phyloP scores from a whole-genome alignment of 37 sponge, comb jelly and placozoan species.

The Tethya wilhelma region DNA sequence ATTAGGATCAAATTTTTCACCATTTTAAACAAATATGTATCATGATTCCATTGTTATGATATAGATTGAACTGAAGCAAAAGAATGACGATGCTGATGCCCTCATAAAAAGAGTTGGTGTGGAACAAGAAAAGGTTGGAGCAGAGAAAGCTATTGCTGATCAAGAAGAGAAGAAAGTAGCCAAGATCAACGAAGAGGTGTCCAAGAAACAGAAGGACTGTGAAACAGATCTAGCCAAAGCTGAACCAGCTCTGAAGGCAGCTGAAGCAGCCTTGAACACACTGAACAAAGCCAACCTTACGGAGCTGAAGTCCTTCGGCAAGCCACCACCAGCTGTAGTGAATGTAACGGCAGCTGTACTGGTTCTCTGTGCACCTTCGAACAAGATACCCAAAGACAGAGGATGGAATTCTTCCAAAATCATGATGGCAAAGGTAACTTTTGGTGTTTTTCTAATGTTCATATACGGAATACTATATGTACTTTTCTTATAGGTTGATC shows the following conservation, averaged over 20 bases:
- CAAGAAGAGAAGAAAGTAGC: slow-evolving; percentile 98
- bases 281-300: slow-evolving; percentile 97
- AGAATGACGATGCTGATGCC: slow-evolving; percentile 98
- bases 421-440: slow-evolving; percentile 90
- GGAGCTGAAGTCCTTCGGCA: slow-evolving; percentile 97
- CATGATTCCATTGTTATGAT: not conserved
- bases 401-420: slow-evolving; percentile 88
- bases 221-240: slow-evolving; percentile 94
- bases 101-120: slow-evolving; percentile 96
- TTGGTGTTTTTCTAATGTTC: not conserved
- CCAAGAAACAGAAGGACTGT: slow-evolving; percentile 91
- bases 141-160: slow-evolving; percentile 98
- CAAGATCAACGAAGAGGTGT: slow-evolving; percentile 87
- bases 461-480: not conserved
- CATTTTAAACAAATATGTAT: not conserved
- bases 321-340: slow-evolving; percentile 95
- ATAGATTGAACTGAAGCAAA: slow-evolving; percentile 90
- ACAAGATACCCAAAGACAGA: slow-evolving; percentile 96
- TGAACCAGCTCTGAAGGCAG: slow-evolving; percentile 96
- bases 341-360: slow-evolving; percentile 95
- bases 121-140: slow-evolving; percentile 94
- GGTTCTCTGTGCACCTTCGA: slow-evolving; percentile 81
- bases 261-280: slow-evolving; percentile 90
- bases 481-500: slow-evolving; percentile 57
- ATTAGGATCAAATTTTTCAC: not conserved